Conservation (phyloP, 2,888 invertebrate genomes). For the Metellina segmentata region DNA sequence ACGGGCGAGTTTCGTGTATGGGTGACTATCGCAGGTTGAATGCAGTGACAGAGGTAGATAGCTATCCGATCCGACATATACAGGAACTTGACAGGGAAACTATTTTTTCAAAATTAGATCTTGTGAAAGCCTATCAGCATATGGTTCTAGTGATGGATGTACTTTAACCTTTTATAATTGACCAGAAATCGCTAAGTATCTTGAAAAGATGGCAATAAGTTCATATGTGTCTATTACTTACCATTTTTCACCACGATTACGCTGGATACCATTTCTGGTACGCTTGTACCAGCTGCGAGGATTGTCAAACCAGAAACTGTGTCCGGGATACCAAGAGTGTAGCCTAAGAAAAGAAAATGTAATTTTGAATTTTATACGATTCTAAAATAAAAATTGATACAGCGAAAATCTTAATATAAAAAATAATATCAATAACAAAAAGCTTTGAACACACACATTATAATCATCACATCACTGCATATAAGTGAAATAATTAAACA, state of each 20-base stretch:
- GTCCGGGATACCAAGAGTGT: slow-evolving; percentile 78
- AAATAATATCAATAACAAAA: background rate
- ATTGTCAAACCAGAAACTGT: slow-evolving; percentile 78
- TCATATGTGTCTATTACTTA: slow-evolving; percentile 21
- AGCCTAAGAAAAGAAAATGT: slow-evolving; percentile 66
- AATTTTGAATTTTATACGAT: background rate
- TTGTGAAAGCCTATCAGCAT: too few relatives aligned
- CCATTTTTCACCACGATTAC: slow-evolving; percentile 77
- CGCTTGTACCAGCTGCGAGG: slow-evolving; percentile 78
- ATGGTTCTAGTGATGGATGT: too few relatives aligned
- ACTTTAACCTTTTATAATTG: too few relatives aligned
- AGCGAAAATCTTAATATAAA: background rate
- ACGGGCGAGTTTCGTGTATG: too few relatives aligned
- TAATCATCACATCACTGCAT: background rate
- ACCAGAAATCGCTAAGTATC: too few relatives aligned
- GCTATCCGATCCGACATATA: too few relatives aligned
- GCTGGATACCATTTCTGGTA: slow-evolving; percentile 78
- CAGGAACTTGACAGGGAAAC: too few relatives aligned
- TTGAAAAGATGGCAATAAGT: too few relatives aligned
- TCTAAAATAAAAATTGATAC: background rate
- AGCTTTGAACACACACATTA: background rate
- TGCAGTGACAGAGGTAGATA: too few relatives aligned
- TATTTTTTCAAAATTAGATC: too few relatives aligned
- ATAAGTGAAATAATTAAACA: background rate
- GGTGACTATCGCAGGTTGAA: too few relatives aligned